Conservation (phyloP, 2,888 invertebrate genomes). For the Archips xylosteana region DNA sequence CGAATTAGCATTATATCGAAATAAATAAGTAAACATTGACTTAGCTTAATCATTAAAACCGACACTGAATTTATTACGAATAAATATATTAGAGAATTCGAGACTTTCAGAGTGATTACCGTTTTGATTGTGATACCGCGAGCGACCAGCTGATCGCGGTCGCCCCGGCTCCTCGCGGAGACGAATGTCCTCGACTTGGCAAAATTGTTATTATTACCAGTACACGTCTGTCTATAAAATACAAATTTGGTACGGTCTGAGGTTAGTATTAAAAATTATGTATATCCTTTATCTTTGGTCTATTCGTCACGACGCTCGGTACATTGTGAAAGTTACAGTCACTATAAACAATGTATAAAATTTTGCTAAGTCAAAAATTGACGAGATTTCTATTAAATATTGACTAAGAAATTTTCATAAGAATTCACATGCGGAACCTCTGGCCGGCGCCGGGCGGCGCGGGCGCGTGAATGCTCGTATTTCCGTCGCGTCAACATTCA, state of each 20-base stretch:
- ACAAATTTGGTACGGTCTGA: constrained; percentile 83
- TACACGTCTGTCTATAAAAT: constrained; percentile 72
- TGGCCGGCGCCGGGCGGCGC: constrained; percentile 56
- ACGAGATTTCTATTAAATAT: constrained; percentile 82
- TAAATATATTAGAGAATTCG: constrained; percentile 60
- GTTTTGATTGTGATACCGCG: constrained; percentile 24
- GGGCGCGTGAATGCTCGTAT: constrained; percentile 70
- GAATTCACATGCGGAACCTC: constrained; percentile 80
- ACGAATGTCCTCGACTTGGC: constrained; percentile 36
- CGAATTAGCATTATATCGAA: constrained; percentile 82
- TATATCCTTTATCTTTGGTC: constrained; percentile 84
- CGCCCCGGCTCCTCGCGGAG: constrained; percentile 22
- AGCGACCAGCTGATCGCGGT: constrained; percentile 6
- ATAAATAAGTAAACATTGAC: constrained; percentile 85
- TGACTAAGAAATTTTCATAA: constrained; percentile 85
- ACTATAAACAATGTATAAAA: constrained; percentile 84
- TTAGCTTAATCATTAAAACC: constrained; percentile 83
- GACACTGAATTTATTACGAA: constrained; percentile 69
- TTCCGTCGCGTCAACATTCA: constrained; percentile 73
- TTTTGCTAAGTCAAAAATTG: constrained; percentile 86
- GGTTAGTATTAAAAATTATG: constrained; percentile 81
- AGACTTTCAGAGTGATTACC: constrained; percentile 51
- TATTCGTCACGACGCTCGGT: constrained; percentile 79
- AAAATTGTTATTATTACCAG: constrained; percentile 55
- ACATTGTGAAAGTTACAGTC: constrained; percentile 74